Conservation (phyloP, 1,140 invertebrate genomes). For the Drosophila hydei region DNA sequence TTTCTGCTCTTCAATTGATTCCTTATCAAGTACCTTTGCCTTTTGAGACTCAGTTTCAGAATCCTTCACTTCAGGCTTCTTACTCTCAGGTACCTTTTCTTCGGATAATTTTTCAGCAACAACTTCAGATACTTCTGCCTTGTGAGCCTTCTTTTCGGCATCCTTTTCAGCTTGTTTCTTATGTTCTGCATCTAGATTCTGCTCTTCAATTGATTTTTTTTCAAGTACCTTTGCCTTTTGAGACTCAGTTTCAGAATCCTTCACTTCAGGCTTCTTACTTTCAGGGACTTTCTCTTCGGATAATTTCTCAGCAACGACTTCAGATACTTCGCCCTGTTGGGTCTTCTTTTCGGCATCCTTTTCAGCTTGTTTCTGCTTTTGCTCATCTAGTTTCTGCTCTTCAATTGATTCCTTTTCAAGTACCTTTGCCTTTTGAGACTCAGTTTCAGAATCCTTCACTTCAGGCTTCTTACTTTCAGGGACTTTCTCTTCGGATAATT, state of each 20-base stretch:
- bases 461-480: constrained; percentile 10
- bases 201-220: constrained; percentile 19
- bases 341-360: constrained; percentile 9
- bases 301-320: constrained; percentile 29
- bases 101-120: constrained; percentile 6
- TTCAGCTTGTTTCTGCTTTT: constrained; percentile 32
- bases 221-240: constrained; percentile 43
- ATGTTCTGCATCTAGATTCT: constrained; percentile 16
- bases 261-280: constrained; percentile 7
- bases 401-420: constrained; percentile 32
- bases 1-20: constrained; percentile 37
- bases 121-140: constrained; percentile 44
- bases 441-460: constrained; percentile 19
- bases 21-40: constrained; percentile 36
- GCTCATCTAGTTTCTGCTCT: constrained; percentile 13
- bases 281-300: constrained; percentile 18
- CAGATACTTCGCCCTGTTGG: constrained; percentile 46
- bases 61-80: not conserved
- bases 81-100: constrained; percentile 13
- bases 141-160: constrained; percentile 16
- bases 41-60: constrained; percentile 37
- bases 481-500: constrained; percentile 27
- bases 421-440: constrained; percentile 29
- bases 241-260: constrained; percentile 29
- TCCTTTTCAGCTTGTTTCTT: constrained; percentile 20